A percentile compares a stretch with the other conserved stretches of the same genome.
Evolutionary conservation across 1,140 invertebrate species (phyloP).

Genomic region (Drosophila cardini): DNA sequence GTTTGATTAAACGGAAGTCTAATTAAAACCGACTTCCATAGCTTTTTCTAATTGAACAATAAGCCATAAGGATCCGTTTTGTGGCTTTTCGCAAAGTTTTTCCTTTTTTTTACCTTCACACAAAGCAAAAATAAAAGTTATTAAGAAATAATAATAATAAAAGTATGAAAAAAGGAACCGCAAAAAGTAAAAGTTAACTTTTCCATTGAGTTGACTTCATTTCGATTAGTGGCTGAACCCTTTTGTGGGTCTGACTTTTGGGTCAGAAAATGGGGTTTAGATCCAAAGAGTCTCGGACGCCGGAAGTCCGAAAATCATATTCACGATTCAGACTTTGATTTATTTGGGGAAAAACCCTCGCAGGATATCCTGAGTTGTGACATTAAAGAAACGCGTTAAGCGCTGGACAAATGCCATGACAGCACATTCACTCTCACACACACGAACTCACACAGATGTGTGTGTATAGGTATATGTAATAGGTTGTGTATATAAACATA

Average conservation of each 20-base stretch:
- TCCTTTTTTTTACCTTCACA: not conserved
- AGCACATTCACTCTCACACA: slow-evolving; percentile 19
- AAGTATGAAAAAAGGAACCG: not conserved
- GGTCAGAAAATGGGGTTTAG: too few species aligned
- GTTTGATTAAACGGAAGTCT: slow-evolving; percentile 10
- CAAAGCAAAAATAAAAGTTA: not conserved
- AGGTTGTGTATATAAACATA: slow-evolving; percentile 6
- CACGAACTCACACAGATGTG: slow-evolving; percentile 22
- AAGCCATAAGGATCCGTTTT: slow-evolving; percentile 6
- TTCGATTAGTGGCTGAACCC: slow-evolving; percentile 26
- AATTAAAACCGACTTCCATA: not conserved
- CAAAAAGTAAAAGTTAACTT: slow-evolving; percentile 3
- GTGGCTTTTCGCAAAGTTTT: slow-evolving; percentile 1
- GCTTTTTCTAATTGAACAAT: slow-evolving; percentile 5
- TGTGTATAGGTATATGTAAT: not conserved
- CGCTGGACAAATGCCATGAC: slow-evolving; percentile 14
- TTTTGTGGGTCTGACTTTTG: slow-evolving; percentile 1
- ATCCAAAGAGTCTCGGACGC: not conserved
- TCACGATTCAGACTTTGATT: slow-evolving; percentile 11
- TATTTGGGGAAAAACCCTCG: slow-evolving; percentile 15
- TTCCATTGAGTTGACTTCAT: slow-evolving; percentile 12
- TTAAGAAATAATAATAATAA: not conserved
- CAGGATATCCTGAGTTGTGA: slow-evolving; percentile 32
- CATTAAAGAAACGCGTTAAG: slow-evolving; percentile 61
- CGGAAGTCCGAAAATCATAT: slow-evolving; percentile 31